Evolutionary conservation across 2,797 vertebrate genomes (phyloP), one percentile per base, ranked within the genome.

Genomic region (Cirrhinus mrigala): DNA sequence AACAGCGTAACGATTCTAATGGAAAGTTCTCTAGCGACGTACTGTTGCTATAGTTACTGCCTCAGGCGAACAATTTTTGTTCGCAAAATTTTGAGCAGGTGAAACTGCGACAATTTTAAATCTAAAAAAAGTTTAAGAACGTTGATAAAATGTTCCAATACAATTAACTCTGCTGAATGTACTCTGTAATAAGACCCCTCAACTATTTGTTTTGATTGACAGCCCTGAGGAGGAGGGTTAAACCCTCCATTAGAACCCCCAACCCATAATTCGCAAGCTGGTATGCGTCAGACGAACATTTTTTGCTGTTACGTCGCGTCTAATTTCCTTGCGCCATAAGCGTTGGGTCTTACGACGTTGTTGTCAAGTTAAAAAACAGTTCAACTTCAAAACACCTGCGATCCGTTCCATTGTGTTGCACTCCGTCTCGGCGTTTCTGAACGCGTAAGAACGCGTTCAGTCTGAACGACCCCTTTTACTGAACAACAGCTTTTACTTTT

Each of bases 71-170:
- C 33, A 54, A 37, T 37, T 40, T 69, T 10, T 40, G 16, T 37
- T 54, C 2, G 10, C 27, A 22, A 54, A 27, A 37, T 71, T 54
- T 33, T 54, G 48, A 68, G 29, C 18, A 56, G 54, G 12, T 77
- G 52, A 58, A 77, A 77, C 54, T n/a, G 52, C 74, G 12, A 56
- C 6, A 56, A 4, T 27, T 22, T 33, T 22, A 3, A 2, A 11
- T 60, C 12, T 27, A 16, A 64, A 79, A 64, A 79, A 79, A 79
- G 58, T 62, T 79, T 79, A 54, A 24, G 4, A 40, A 40, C 29
- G 52, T 58, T 76, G 37, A 56, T 24, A 4, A 78, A 44, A 46
- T 46, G 22, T 46, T 24, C 10, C 15, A 15, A 60, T 60, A 6
- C 15, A 27, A 12, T 62, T 79, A 48, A 62, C 27, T 9, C 40